Evolutionary conservation across 2,113 vertebrate species (phyloP), one percentile per base, ranked within the genome.

Genomic region (Rhinichthys klamathensis): DNA sequence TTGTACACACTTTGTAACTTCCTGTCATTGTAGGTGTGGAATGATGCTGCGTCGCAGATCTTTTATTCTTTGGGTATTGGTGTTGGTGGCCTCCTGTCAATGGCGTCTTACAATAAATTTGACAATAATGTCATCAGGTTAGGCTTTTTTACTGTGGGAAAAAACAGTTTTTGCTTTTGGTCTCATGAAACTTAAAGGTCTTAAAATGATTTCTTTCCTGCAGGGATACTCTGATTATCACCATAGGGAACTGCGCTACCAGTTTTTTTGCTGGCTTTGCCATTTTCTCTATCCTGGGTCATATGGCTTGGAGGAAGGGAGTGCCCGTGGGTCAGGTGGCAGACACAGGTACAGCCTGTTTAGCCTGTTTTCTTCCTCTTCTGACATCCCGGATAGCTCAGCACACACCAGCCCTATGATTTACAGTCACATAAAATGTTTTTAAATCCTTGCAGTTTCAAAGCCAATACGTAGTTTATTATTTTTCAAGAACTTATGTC

Each of bases 21-120:
- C 25, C 23, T 83, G 12, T 83, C 13, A 15, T 72, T 90, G 16
- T 88, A 96, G 95, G 95, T 96, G 38, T 96, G 95, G 95, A 96
- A 96, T 32, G 95, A 96, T 10, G 95, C 95, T 9, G 95, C 95
- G 2, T 96, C 95, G 4, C 95, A 96, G 92, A 95, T 96, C 84
- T 96, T 96, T 91, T 96, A 96, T 90, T 96, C 95, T 0, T 87
- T 96, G 61, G 95, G 95, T 6, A 96, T 96, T 16, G 95, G 95
- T 0, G 93, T 96, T 4, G 95, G 95, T 32, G 95, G 95, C 3
- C 92, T 96, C 60, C 93, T 96, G 2, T 96, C 95, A 4, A 95
- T 96, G 95, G 95, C 95, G 2, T 96, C 95, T 16, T 96, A 96
- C 87, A 96, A 96, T 86, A 95, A 94, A 90, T 96, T 96, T 88